Evolutionary conservation across 1,140 invertebrate species (phyloP), one percentile per base, ranked within the genome.

Genomic region (Cydia strobilella): DNA sequence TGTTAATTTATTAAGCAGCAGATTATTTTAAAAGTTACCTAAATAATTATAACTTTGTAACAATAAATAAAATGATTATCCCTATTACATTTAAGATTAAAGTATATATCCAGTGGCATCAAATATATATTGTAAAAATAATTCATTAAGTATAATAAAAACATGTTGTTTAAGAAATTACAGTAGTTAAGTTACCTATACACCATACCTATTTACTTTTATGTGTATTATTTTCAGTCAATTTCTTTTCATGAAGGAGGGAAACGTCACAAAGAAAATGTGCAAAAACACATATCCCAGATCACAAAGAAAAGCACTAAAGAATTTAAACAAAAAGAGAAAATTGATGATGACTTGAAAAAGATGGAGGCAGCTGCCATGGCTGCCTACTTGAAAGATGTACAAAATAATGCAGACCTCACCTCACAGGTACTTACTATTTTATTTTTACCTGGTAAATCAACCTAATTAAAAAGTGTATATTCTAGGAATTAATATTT

Each of bases 221-320:
- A n/a, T 51, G 15, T 51, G n/a, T 18, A 23, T 59, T 59, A 80
- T 83, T 94, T 94, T 71, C 84, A 98, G 95, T 99, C 98, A 90
- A 95, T 98, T 79, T 97, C 98, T 76, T 99, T 99, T 89, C 98
- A 99, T 92, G 98, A 99, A 92, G 96, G 96, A 93, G 98, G 98
- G 3, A 97, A 97, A 89, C 94, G 96, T 72, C 98, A 99, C 90
- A 97, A 99, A 90, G 96, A 97, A 92, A 99, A 97, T 96, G 98
- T 99, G 27, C 95, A 96, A 75, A 97, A 97, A 86, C 95, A 96
- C 76, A 95, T 99, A 75, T 95, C 96, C 77, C 96, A 97, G 78
- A 97, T 99, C 74, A 95, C 95, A 72, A 97, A 97, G 79, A 97
- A 96, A 81, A 97, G 97, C 83, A 93, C 95, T 0, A 96, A 97